A percentile compares a stretch with the other conserved stretches of the same genome.
phyloP scores from a whole-genome alignment of 1,140 invertebrate species.

The Drosophila melanica region DNA sequence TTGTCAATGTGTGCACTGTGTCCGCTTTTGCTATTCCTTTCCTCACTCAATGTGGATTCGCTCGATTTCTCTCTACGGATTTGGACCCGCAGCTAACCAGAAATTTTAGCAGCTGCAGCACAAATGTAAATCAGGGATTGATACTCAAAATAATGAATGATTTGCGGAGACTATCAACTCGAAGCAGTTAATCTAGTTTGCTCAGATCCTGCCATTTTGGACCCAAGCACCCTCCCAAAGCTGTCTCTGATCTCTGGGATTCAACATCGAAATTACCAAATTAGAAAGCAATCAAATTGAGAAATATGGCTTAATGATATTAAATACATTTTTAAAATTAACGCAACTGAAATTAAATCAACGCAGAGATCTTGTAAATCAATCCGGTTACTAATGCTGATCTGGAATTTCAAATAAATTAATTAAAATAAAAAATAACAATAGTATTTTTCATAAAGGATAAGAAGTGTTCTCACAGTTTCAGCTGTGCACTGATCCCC shows the following conservation, averaged over 20 bases:
- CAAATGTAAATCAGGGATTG: slow-evolving; percentile 80
- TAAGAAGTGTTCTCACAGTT: no score
- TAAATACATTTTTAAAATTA: no score
- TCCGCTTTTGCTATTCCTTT: slow-evolving; percentile 36
- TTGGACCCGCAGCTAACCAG: slow-evolving; percentile 7
- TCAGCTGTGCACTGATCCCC: no score
- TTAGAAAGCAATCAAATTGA: no score
- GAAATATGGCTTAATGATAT: no score
- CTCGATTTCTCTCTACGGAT: neutral
- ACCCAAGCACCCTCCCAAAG: neutral
- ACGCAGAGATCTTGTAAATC: no score
- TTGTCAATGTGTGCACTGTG: slow-evolving; percentile 72
- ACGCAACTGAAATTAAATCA: no score
- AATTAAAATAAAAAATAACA: no score
- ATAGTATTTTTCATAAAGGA: no score
- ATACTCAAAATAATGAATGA: slow-evolving; percentile 74
- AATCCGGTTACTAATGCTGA: no score
- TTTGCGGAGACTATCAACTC: slow-evolving; percentile 48
- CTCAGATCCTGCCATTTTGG: neutral
- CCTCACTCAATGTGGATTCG: neutral
- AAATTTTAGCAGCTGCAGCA: slow-evolving; percentile 57
- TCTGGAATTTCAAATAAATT: no score
- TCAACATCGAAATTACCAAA: neutral
- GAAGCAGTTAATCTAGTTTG: slow-evolving; percentile 6
- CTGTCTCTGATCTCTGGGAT: neutral